Percentiles rank a stretch among this genome's conserved stretches.
Conservation (phyloP, 2,113 vertebrate species). For the Phylloscopus trochiloides region DNA sequence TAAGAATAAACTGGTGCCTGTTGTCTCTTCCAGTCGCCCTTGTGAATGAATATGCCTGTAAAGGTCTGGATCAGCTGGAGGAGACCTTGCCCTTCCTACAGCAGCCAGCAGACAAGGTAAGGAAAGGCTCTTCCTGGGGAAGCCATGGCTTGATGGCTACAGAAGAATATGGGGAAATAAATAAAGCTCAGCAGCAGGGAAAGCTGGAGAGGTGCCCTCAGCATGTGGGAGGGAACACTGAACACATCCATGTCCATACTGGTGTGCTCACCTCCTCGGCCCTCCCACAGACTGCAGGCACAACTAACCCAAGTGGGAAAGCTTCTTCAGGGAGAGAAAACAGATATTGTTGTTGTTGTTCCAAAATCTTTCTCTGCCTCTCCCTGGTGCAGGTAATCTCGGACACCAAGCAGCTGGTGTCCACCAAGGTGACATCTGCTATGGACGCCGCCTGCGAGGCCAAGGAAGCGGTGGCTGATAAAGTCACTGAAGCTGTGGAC, state of each 20-base stretch:
- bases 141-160: background rate
- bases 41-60: slow-evolving; percentile 86
- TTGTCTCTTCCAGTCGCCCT: slow-evolving; percentile 76
- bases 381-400: slow-evolving; percentile 78
- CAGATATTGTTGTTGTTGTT: too few species aligned
- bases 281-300: background rate
- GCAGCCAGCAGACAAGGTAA: slow-evolving; percentile 87
- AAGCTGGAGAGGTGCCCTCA: background rate
- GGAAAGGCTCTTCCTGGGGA: background rate
- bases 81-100: slow-evolving; percentile 88
- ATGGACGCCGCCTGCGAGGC: slow-evolving; percentile 46
- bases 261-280: background rate
- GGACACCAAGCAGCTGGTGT: slow-evolving; percentile 80
- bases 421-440: slow-evolving; percentile 77
- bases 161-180: background rate
- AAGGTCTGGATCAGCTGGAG: slow-evolving; percentile 87
- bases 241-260: rapidly evolving
- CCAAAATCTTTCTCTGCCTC: background rate
- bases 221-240: background rate
- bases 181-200: background rate
- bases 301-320: background rate
- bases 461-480: slow-evolving; percentile 23
- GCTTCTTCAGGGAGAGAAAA: background rate
- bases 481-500: slow-evolving; percentile 69
- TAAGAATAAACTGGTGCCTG: background rate